Evolutionary conservation across 2,797 vertebrate species (phyloP).

Genomic region (Alfaro cultratus): DNA sequence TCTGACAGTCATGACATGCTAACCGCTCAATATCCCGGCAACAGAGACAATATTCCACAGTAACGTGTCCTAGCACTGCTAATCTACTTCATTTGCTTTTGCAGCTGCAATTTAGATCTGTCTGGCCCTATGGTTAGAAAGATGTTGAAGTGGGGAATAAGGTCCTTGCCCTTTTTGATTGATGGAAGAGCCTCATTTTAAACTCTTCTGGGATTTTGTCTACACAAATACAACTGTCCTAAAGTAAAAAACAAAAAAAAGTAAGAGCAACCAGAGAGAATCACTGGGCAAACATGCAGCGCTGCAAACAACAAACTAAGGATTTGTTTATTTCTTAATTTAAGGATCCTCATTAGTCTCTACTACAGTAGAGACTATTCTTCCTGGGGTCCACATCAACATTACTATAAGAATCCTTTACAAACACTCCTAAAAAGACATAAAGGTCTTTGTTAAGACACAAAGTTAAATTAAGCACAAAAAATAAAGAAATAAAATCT

Average conservation of each 20-base stretch:
- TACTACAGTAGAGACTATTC: too few species aligned
- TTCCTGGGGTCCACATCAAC: too few species aligned
- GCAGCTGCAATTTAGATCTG: not conserved
- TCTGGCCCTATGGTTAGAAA: not conserved
- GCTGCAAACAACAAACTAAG: not conserved
- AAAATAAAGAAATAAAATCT: not conserved
- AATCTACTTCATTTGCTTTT: not conserved
- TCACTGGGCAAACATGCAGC: too few species aligned
- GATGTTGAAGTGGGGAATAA: not conserved
- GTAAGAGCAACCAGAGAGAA: not conserved
- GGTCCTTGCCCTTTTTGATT: not conserved
- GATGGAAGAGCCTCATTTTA: not conserved
- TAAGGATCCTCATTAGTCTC: too few species aligned
- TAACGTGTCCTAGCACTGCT: not conserved
- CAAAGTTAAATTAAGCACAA: too few species aligned
- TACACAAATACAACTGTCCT: not conserved
- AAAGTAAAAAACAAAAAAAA: not conserved
- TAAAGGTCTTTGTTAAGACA: too few species aligned
- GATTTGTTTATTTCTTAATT: too few species aligned
- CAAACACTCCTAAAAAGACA: too few species aligned
- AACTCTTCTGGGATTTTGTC: not conserved
- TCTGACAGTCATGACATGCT: too few species aligned
- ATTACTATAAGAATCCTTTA: too few species aligned
- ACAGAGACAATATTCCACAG: too few species aligned
- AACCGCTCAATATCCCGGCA: too few species aligned